Evolutionary conservation across 2,113 vertebrate genomes (phyloP).

Genomic region (Laticauda laticaudata): DNA sequence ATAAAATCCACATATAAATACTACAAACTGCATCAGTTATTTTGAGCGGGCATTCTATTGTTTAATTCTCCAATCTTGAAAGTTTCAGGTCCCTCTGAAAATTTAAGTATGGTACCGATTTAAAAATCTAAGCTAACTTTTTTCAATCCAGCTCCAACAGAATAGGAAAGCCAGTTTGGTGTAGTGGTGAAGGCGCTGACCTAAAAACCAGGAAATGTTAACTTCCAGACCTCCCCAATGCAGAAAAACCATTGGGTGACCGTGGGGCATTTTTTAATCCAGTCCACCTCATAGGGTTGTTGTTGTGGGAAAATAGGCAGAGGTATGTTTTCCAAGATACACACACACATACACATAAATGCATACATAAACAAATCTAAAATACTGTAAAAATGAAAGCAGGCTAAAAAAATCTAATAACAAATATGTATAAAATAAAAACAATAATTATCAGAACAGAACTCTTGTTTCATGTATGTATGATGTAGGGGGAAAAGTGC

Average conservation of each 20-base stretch:
- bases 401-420: slow-evolving; percentile 63
- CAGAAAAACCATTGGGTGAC: not conserved
- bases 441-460: slow-evolving; percentile 33
- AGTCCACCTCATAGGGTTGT: not conserved
- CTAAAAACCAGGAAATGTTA: not conserved
- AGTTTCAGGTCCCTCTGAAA: not conserved
- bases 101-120: not conserved
- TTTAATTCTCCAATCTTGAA: slow-evolving; percentile 69
- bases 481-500: slow-evolving; percentile 35
- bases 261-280: not conserved
- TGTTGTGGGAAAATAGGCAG: not conserved
- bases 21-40: slow-evolving; percentile 73
- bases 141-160: not conserved
- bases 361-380: slow-evolving; percentile 58
- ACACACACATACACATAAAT: not conserved
- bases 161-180: not conserved
- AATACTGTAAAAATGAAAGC: slow-evolving; percentile 61
- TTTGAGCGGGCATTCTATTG: slow-evolving; percentile 62
- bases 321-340: not conserved
- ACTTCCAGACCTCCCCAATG: not conserved
- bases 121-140: not conserved
- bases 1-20: slow-evolving; percentile 70
- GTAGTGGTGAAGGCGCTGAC: not conserved
- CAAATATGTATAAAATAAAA: slow-evolving; percentile 49
- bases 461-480: slow-evolving; percentile 49